A percentile compares a stretch with the other conserved stretches of the same genome.
Evolutionary conservation across 2,113 vertebrate species (phyloP).

Genomic region (Struthio camelus): DNA sequence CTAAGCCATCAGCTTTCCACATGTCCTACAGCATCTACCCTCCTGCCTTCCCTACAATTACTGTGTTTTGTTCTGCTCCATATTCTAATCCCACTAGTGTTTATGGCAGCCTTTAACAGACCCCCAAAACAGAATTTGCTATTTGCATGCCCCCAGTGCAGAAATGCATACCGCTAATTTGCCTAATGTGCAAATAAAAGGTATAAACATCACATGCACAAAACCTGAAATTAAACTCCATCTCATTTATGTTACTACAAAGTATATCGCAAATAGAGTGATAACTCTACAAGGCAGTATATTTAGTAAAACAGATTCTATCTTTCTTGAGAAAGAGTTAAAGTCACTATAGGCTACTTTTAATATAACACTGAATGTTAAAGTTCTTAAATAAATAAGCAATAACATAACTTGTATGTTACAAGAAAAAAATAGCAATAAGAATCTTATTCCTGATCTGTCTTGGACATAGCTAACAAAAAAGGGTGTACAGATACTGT

Average conservation of each 20-base stretch:
- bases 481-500: neutral
- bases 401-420: neutral
- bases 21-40: accelerated
- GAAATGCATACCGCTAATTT: neutral
- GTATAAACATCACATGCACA: neutral
- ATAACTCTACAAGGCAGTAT: neutral
- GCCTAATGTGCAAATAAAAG: neutral
- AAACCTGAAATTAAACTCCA: neutral
- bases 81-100: neutral
- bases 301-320: neutral
- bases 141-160: neutral
- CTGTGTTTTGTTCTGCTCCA: neutral
- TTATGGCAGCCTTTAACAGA: neutral
- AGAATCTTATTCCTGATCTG: neutral
- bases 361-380: neutral
- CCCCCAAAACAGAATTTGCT: neutral
- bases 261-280: neutral
- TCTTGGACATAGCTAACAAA: neutral
- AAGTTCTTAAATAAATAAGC: neutral
- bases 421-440: accelerated
- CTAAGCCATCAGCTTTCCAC: neutral
- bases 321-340: neutral
- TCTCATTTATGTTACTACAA: neutral
- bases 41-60: neutral
- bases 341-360: neutral